phyloP scores from a whole-genome alignment of 2,113 vertebrate genomes.

The Brachypteracias leptosomus region DNA sequence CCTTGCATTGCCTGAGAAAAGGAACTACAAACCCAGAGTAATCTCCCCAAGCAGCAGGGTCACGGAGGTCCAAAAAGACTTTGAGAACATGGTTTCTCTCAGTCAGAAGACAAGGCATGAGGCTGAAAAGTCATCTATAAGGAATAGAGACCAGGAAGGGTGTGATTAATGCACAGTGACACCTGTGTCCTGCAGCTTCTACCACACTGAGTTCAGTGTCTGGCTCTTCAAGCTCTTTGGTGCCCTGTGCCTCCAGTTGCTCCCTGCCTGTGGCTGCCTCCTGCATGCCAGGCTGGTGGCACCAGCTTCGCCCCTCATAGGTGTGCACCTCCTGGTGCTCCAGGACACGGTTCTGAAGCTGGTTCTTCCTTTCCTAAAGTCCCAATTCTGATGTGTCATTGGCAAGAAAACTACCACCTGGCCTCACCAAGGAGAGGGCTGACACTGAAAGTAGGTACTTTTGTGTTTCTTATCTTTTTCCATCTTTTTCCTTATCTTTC shows the following conservation, averaged over 20 bases:
- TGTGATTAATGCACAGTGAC: background rate
- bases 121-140: background rate
- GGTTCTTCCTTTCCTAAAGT: background rate
- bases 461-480: background rate
- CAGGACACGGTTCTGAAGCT: background rate
- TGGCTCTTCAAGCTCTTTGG: background rate
- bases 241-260: background rate
- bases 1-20: background rate
- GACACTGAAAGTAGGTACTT: background rate
- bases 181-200: background rate
- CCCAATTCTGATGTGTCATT: background rate
- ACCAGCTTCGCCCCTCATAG: background rate
- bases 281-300: background rate
- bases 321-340: background rate
- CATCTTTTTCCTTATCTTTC: background rate
- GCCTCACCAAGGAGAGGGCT: background rate
- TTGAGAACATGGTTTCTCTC: background rate
- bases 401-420: background rate
- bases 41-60: background rate
- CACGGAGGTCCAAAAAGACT: background rate
- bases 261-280: background rate
- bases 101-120: background rate
- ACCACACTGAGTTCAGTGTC: background rate
- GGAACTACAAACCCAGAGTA: background rate
- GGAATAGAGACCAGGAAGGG: background rate